phyloP scores from a whole-genome alignment of 2,888 invertebrate species.

The Archaeoteleia sp. region DNA sequence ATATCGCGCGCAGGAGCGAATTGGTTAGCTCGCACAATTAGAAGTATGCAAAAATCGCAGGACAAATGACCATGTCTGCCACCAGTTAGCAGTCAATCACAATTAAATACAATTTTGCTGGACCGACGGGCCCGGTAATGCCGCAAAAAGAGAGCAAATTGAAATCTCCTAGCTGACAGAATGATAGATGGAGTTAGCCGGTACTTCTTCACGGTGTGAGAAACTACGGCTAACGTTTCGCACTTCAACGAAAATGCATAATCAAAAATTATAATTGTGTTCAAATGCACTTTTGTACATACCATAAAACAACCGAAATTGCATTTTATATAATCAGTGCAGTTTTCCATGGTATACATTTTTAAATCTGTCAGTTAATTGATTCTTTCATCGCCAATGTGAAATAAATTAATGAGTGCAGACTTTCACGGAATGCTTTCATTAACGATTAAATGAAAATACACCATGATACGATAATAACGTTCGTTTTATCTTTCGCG shows the following conservation, averaged over 20 bases:
- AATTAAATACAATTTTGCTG: slow-evolving; percentile 74
- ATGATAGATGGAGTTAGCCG: slow-evolving; percentile 68
- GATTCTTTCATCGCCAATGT: slow-evolving; percentile 5
- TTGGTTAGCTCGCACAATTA: slow-evolving; percentile 56
- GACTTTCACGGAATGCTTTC: slow-evolving; percentile 25
- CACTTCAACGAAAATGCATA: slow-evolving; percentile 21
- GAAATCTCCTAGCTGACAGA: slow-evolving; percentile 73
- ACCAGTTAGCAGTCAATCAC: slow-evolving; percentile 72
- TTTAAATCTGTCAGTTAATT: slow-evolving; percentile 14
- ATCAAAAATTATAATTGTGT: background rate
- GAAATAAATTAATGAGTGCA: slow-evolving; percentile 11
- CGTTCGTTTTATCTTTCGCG: slow-evolving; percentile 11
- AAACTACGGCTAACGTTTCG: slow-evolving; percentile 29
- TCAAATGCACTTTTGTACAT: slow-evolving; percentile 6
- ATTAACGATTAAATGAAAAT: slow-evolving; percentile 25
- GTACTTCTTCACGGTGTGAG: slow-evolving; percentile 31
- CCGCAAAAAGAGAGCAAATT: slow-evolving; percentile 73
- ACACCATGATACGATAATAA: slow-evolving; percentile 4
- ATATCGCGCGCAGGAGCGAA: slow-evolving; percentile 1
- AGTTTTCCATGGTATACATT: no score
- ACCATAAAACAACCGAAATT: slow-evolving; percentile 10
- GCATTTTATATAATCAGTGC: slow-evolving; percentile 14
- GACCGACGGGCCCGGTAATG: slow-evolving; percentile 64
- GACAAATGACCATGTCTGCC: slow-evolving; percentile 63
- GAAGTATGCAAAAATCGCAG: slow-evolving; percentile 64